Evolutionary conservation across 2,113 vertebrate genomes (phyloP).

Genomic region (Chlorocebus sabaeus): DNA sequence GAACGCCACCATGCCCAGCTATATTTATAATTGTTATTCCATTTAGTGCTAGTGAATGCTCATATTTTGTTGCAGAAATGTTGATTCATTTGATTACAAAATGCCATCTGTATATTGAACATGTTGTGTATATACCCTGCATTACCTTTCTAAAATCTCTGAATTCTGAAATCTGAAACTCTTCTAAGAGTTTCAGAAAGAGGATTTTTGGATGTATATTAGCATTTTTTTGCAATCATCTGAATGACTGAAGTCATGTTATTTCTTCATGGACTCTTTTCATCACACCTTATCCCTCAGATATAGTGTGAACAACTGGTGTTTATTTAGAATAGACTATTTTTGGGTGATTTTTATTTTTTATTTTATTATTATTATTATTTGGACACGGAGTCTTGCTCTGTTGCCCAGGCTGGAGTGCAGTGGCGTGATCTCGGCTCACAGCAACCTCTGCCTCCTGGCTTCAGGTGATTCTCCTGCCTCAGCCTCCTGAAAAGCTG

Average conservation of each 20-base stretch:
- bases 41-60: background rate
- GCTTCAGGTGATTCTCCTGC: no score
- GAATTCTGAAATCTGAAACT: slow-evolving; percentile 15
- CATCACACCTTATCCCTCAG: background rate
- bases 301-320: background rate
- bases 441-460: no score
- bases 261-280: slow-evolving; percentile 17
- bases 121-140: background rate
- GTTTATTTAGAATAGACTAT: slow-evolving; percentile 11
- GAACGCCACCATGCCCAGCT: no score
- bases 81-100: background rate
- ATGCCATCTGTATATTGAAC: background rate
- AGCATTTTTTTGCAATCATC: background rate
- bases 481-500: no score
- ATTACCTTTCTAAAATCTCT: background rate
- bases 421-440: no score
- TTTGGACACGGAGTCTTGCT: no score
- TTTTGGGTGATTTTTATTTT: background rate
- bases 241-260: background rate
- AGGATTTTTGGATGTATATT: background rate
- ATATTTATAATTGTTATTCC: background rate
- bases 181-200: background rate
- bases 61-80: background rate
- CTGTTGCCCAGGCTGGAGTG: no score
- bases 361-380: background rate